phyloP scores from a whole-genome alignment of 2,113 vertebrate species.

The Saccopteryx leptura region DNA sequence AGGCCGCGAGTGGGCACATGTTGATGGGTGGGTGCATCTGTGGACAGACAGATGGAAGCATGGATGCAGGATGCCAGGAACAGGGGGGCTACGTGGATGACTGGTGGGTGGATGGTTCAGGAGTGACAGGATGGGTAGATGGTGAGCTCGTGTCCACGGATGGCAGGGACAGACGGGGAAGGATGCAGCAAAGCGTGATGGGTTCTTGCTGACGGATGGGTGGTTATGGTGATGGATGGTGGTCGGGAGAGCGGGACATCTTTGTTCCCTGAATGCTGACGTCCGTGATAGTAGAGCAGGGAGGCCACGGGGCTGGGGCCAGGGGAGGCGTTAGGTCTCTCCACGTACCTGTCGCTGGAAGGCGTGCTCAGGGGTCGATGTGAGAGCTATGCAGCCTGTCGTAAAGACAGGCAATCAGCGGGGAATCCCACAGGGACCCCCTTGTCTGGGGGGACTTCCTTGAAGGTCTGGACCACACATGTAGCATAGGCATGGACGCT shows the following conservation, averaged over 20 bases:
- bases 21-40: accelerated
- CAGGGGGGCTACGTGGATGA: too few relatives aligned
- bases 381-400: accelerated
- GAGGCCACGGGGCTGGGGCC: not conserved
- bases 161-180: not conserved
- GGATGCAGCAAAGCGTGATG: accelerated
- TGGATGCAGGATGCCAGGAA: too few relatives aligned
- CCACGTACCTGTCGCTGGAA: accelerated
- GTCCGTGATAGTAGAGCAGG: accelerated
- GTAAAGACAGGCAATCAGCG: not conserved
- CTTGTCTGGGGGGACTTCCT: not conserved
- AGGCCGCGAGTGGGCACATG: accelerated
- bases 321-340: not conserved
- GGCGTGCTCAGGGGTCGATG: not conserved
- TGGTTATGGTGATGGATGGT: accelerated
- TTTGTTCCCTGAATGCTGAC: not conserved
- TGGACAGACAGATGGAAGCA: not conserved
- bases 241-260: not conserved
- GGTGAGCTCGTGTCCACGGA: accelerated
- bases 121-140: accelerated
- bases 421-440: not conserved
- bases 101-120: not conserved
- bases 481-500: accelerated
- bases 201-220: accelerated
- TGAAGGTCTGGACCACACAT: not conserved